Evolutionary conservation across 2,888 invertebrate species (phyloP), one percentile per base, ranked within the genome.

Genomic region (Alloplasta piceator): DNA sequence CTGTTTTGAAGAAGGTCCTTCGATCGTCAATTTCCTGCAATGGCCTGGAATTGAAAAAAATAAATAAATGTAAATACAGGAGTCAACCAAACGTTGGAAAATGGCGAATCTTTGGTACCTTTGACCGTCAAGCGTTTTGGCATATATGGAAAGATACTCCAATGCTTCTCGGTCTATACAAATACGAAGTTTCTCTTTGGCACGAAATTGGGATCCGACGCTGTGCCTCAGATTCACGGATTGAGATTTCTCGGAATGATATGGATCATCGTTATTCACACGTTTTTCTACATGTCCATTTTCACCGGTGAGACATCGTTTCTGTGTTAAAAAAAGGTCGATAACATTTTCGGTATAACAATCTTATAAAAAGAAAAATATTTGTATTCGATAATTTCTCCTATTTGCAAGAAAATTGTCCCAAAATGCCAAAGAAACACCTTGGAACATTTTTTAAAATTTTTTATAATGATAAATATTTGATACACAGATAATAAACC

Each of bases 221-320:
- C 92, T 0, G 82, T 94, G 0, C 83, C 89, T 0, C 88, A 91
- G 4, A 90, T 94, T 10, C 94, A 94, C 82, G 94, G 94, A 0
- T 75, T 94, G 7, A 91, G 93, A 82, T 93, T 94, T 82, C 88
- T 94, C 16, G 93, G 93, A 14, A 94, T 95, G 93, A 83, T 93
- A 39, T 94, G 94, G 94, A 93, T 95, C 16, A 93, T 94, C 58
- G 87, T 93, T 78, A 93, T 93, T 0, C 94, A 95, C 83, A 92
- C 93, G 5, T 78, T 92, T 9, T 92, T 90, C 82, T 94, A 92
- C 83, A 90, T 91, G 83, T 85, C 87, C 1, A 92, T 93, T 74
- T 92, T 88, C 66, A 84, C 90, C 1, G 91, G 92, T 90, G 66
- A 87, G 85, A 26, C 26, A 26, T 26, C 26, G 26, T 26, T 26